A percentile compares a stretch with the other conserved stretches of the same genome.
phyloP scores from a whole-genome alignment of 2,113 vertebrate species.

The Megaceryle torquata region DNA sequence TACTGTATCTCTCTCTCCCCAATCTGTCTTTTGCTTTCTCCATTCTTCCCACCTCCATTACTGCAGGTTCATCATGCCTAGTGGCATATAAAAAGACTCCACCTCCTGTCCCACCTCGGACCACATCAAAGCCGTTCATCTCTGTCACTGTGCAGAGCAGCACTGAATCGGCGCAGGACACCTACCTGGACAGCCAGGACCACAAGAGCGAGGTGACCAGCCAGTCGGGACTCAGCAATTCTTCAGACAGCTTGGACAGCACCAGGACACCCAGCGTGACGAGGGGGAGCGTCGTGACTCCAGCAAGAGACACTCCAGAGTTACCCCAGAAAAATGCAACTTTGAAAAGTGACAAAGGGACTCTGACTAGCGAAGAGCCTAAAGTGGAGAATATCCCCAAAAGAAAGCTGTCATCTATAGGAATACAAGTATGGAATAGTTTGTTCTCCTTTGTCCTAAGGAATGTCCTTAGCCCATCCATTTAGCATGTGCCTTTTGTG shows the following conservation, averaged over 20 bases:
- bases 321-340: constrained; percentile 79
- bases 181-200: constrained; percentile 94
- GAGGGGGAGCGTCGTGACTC: constrained; percentile 72
- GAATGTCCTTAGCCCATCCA: background rate
- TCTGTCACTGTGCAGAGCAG: constrained; percentile 99
- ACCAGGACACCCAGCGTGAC: constrained; percentile 91
- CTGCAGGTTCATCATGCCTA: constrained; percentile 92
- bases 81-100: constrained; percentile 96
- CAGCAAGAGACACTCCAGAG: constrained; percentile 82
- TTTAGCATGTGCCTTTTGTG: constrained; percentile 44
- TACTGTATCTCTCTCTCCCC: background rate
- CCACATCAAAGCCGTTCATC: constrained; percentile 98
- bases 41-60: background rate
- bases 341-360: constrained; percentile 82
- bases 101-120: constrained; percentile 95
- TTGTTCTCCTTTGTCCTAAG: constrained; percentile 58
- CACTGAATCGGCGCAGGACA: constrained; percentile 97
- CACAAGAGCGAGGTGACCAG: constrained; percentile 93
- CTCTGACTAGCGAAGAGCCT: constrained; percentile 81
- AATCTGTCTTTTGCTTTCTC: background rate
- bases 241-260: constrained; percentile 96
- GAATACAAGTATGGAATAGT: constrained; percentile 89
- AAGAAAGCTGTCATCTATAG: constrained; percentile 97
- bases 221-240: constrained; percentile 97
- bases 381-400: constrained; percentile 83